Base-by-base conservation (phyloP, 2,797 vertebrate genomes). In the Anguilla megastoma region DNA sequence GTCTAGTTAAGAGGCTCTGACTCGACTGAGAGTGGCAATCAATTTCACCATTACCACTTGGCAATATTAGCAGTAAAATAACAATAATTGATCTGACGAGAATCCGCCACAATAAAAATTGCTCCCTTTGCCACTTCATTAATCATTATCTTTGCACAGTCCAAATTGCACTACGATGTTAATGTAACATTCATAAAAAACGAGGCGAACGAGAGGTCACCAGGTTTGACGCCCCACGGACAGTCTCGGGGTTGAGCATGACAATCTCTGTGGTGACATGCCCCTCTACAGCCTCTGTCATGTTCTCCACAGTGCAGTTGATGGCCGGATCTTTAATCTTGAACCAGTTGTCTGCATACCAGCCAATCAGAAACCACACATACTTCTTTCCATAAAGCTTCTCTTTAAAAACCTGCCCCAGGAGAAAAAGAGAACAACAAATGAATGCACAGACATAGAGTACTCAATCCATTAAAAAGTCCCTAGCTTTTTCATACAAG, bases 321-420 rank as follows among this genome's bases (percentile, higher is more conserved):
- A 99, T 99, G 24, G 98, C 96, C 0, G 98, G 97, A 88, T 99
- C 98, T 85, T 98, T 97, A 91, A 95, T 99, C 92, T 98, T 98
- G 94, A 98, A 99, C 98, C 98, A 99, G 88, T 98, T 99, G 95
- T 99, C 98, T 0, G 98, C 98, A 0, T 99, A 99, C 98, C 98
- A 99, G 84, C 98, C 98, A 0, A 99, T 99, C 91, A 99, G 95
- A 92, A 99, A 99, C 98, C 98, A 99, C 80, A 99, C 98, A 0
- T 98, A 97, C 93, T 98, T 99, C 95, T 99, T 99, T 86, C 98
- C 98, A 0, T 97, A 99, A 27, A 99, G 96, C 92, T 98, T 98
- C 94, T 99, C 98, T 92, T 99, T 99, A 91, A 97, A 99, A 85
- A 99, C 98, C 98, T 99, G 93, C 10, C 36, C 12, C 36, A 30